These are phyloP conservation scores for Diadophis punctatus DNA, from an alignment of 2,113 vertebrate species.

Conservation along the genomic window DNA sequence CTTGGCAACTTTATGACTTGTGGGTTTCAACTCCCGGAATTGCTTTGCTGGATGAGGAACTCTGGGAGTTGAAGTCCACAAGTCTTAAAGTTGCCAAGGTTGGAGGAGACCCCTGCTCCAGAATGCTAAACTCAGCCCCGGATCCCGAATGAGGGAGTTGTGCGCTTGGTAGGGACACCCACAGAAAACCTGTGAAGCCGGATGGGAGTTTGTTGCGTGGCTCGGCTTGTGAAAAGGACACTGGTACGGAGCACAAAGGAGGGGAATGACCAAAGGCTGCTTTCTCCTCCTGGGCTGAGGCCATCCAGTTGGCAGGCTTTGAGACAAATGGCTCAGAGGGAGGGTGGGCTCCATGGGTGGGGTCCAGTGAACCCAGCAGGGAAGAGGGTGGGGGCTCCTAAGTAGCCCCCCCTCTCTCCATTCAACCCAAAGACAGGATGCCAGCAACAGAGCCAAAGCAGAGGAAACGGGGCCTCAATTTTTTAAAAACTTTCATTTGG, in stretches of 20 bases:
- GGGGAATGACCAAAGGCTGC: neutral
- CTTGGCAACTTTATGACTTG: no score
- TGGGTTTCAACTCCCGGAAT: no score
- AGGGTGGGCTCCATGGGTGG: neutral
- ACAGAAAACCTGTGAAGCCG: neutral
- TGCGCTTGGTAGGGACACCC: no score
- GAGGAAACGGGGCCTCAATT: neutral
- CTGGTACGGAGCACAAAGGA: neutral
- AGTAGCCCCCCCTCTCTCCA: neutral
- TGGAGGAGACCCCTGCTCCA: neutral
- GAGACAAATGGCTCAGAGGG: neutral
- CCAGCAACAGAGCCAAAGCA: neutral
- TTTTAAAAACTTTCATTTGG: neutral
- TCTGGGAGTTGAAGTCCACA: no score
- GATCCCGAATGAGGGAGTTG: neutral
- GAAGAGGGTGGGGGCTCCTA: neutral
- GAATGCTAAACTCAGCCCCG: neutral
- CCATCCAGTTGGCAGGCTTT: neutral
- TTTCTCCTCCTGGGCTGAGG: neutral
- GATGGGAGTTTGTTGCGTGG: neutral
- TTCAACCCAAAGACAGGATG: neutral
- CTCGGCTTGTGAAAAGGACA: neutral
- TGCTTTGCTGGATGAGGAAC: no score
- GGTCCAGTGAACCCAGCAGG: neutral
- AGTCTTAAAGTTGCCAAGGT: no score